Percentiles rank a stretch among this genome's conserved stretches.
These are phyloP conservation scores for Lasius fuliginosus DNA, from an alignment of 2,888 invertebrate species.

Conservation along the genomic window DNA sequence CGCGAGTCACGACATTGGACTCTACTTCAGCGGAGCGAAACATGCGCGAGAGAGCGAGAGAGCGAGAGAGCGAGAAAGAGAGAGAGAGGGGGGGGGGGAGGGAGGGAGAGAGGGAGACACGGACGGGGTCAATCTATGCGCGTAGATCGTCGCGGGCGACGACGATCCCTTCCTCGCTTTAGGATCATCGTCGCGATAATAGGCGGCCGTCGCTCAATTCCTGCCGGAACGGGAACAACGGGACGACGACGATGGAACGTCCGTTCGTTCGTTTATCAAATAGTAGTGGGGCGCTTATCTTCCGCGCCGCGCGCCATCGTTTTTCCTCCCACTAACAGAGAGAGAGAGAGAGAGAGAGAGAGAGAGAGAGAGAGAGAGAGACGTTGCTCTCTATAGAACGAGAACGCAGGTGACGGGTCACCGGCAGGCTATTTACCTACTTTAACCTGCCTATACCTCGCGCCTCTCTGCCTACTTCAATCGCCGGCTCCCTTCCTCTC, in stretches of 20 bases:
- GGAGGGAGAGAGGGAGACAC: background rate
- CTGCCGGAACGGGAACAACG: slow-evolving; percentile 65
- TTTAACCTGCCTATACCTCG: slow-evolving; percentile 77
- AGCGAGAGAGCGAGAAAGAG: too few species aligned
- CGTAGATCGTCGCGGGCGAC: slow-evolving; percentile 30
- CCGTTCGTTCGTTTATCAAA: slow-evolving; percentile 11
- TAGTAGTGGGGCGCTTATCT: slow-evolving; percentile 42
- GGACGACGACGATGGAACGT: slow-evolving; percentile 15
- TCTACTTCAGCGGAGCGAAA: slow-evolving; percentile 10
- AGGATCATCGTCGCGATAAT: slow-evolving; percentile 53
- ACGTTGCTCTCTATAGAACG: slow-evolving; percentile 85
- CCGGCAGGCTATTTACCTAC: slow-evolving; percentile 86
- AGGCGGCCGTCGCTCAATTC: slow-evolving; percentile 35
- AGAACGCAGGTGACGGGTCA: slow-evolving; percentile 86
- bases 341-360: slow-evolving; percentile 38
- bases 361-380: slow-evolving; percentile 56
- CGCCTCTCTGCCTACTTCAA: slow-evolving; percentile 74
- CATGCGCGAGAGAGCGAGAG: background rate
- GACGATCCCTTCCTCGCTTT: slow-evolving; percentile 28
- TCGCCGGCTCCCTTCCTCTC: background rate
- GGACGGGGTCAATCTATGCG: slow-evolving; percentile 44
- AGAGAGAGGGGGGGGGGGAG: too few species aligned
- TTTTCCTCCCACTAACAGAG: slow-evolving; percentile 45
- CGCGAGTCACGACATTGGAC: slow-evolving; percentile 23
- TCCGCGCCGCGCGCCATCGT: slow-evolving; percentile 33